These are phyloP conservation scores for Cephalopterus ornatus DNA, from an alignment of 2,113 vertebrate genomes.

Conservation along the genomic window DNA sequence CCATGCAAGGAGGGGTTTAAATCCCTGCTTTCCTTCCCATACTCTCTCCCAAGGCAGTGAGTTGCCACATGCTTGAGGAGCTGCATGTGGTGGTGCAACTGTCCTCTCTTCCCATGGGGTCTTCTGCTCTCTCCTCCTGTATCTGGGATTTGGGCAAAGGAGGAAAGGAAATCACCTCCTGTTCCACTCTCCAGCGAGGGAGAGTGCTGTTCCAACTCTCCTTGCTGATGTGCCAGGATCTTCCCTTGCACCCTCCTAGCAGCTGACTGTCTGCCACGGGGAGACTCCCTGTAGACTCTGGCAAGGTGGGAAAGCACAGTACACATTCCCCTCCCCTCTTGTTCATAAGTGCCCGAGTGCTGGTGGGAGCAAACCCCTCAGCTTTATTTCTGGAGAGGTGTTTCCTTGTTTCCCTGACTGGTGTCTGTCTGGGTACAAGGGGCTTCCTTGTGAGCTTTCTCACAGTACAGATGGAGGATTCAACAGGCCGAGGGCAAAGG, in stretches of 20 bases:
- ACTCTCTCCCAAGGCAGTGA: background rate
- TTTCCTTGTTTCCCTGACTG: background rate
- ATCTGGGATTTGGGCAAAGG: background rate
- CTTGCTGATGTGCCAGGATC: background rate
- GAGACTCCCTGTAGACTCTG: background rate
- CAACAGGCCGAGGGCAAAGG: background rate
- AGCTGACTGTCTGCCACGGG: background rate
- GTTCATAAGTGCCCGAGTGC: background rate
- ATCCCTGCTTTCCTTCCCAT: background rate
- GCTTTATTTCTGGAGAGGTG: background rate
- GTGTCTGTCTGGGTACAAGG: background rate
- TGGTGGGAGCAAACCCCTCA: background rate
- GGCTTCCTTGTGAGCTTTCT: background rate
- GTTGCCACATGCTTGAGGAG: background rate
- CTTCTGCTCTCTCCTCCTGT: background rate
- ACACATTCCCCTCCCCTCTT: background rate
- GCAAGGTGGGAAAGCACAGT: background rate
- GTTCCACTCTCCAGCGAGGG: background rate
- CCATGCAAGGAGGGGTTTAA: background rate
- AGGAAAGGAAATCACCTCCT: background rate
- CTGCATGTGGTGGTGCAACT: background rate
- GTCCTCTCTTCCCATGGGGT: background rate
- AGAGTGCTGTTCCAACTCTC: background rate
- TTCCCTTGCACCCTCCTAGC: background rate
- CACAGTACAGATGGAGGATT: background rate